Conservation (phyloP, 2,888 invertebrate genomes). For the Shargacucullia verbasci region DNA sequence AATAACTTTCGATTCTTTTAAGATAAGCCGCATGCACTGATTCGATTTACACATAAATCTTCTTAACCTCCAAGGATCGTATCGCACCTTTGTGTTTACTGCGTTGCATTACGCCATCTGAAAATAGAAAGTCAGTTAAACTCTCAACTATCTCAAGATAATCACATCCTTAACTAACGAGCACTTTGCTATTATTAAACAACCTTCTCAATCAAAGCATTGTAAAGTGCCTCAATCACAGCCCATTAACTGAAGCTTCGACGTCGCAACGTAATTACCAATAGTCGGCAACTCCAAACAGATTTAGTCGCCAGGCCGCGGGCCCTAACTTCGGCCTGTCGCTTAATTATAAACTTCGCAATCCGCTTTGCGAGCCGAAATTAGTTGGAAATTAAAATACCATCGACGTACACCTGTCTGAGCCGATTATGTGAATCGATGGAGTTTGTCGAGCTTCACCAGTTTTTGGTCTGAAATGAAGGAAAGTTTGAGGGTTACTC, state of each 20-base stretch:
- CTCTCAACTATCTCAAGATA: too few relatives aligned
- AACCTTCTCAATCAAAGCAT: slow-evolving; percentile 31
- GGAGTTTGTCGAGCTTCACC: slow-evolving; percentile 46
- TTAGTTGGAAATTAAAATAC: slow-evolving; percentile 83
- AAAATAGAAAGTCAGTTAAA: too few relatives aligned
- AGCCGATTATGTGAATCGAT: slow-evolving; percentile 77
- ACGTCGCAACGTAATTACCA: slow-evolving; percentile 51
- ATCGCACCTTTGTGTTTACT: too few relatives aligned
- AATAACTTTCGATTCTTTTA: too few relatives aligned
- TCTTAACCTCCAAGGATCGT: too few relatives aligned
- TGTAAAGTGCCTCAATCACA: slow-evolving; percentile 49
- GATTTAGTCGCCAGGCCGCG: slow-evolving; percentile 58
- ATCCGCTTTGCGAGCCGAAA: slow-evolving; percentile 82
- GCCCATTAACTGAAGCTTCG: slow-evolving; percentile 45
- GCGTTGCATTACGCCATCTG: too few relatives aligned
- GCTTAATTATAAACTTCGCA: slow-evolving; percentile 79
- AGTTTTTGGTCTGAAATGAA: slow-evolving; percentile 35
- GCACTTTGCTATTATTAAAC: slow-evolving; percentile 3
- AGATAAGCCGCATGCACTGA: too few relatives aligned
- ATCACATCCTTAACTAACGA: too few relatives aligned
- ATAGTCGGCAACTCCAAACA: slow-evolving; percentile 53
- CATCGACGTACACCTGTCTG: slow-evolving; percentile 77
- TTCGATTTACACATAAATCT: too few relatives aligned
- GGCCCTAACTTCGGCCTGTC: slow-evolving; percentile 61
- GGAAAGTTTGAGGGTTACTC: slow-evolving; percentile 29